A percentile compares a stretch with the other conserved stretches of the same genome.
These are phyloP conservation scores for Suncus etruscus DNA, from an alignment of 2,113 vertebrate genomes.

Conservation along the genomic window DNA sequence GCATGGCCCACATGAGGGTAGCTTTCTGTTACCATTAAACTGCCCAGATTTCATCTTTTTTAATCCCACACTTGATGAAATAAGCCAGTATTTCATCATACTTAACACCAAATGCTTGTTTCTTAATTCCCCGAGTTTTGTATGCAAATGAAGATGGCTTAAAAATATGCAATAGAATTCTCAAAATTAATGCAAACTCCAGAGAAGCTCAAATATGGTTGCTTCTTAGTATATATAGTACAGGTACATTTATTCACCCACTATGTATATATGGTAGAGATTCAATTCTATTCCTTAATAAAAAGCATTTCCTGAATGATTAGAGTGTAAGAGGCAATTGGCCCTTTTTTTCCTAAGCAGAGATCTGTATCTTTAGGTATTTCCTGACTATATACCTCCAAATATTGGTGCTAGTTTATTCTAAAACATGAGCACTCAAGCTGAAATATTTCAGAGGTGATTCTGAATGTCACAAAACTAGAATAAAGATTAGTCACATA, in stretches of 20 bases:
- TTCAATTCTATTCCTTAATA: conserved; percentile 47
- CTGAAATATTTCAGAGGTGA: conserved; percentile 64
- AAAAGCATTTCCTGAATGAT: conserved; percentile 41
- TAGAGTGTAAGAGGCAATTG: conserved; percentile 8
- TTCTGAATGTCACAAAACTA: conserved; percentile 55
- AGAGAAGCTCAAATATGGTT: conserved; percentile 38
- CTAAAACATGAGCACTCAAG: conserved; percentile 49
- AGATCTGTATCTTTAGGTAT: conserved; percentile 28
- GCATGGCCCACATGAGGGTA: conserved; percentile 91
- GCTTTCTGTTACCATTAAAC: conserved; percentile 90
- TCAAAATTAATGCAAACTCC: conserved; percentile 27
- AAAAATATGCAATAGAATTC: conserved; percentile 51
- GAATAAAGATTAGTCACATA: conserved; percentile 75
- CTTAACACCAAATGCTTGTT: conserved; percentile 80
- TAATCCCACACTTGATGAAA: conserved; percentile 86
- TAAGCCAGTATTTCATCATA: conserved; percentile 83
- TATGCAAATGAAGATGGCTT: conserved; percentile 69
- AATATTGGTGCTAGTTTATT: conserved; percentile 61
- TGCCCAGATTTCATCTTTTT: conserved; percentile 88
- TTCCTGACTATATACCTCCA: conserved; percentile 57
- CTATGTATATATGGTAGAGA: background rate
- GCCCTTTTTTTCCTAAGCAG: conserved; percentile 29
- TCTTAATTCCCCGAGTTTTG: conserved; percentile 66
- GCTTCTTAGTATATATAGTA: conserved; percentile 1
- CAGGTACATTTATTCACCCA: no score